A percentile compares a stretch with the other conserved stretches of the same genome.
Evolutionary conservation across 2,888 invertebrate species (phyloP).

Genomic region (Drosophila nr. perissopoda): DNA sequence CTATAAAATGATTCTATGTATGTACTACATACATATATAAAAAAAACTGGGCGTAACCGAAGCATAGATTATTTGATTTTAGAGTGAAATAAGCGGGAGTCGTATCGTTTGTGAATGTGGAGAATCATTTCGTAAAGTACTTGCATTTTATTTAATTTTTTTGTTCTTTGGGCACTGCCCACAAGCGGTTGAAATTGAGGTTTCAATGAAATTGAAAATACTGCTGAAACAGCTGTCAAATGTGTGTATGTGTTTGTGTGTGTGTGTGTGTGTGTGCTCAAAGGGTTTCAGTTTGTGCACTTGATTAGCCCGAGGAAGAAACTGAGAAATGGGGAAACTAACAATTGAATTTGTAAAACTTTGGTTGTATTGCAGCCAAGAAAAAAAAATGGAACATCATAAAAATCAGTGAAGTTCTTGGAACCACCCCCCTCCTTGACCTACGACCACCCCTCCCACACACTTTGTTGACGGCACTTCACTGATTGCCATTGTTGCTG

Average conservation of each 20-base stretch:
- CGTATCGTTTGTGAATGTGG: conserved; percentile 24
- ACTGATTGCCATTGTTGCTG: conserved; percentile 59
- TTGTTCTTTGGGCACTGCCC: conserved; percentile 21
- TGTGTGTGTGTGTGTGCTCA: conserved; percentile 18
- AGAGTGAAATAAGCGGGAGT: conserved; percentile 34
- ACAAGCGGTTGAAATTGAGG: conserved; percentile 42
- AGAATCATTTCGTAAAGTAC: conserved; percentile 42
- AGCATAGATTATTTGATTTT: conserved; percentile 63
- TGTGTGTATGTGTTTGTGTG: conserved; percentile 3
- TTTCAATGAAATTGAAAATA: conserved; percentile 58
- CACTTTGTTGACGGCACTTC: conserved; percentile 2
- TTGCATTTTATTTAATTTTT: conserved; percentile 54
- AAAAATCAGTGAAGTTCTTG: conserved; percentile 50
- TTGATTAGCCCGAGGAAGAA: conserved; percentile 46
- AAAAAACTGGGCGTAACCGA: conserved; percentile 31
- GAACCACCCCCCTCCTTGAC: neutral
- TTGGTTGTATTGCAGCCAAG: conserved; percentile 42
- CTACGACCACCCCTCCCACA: neutral
- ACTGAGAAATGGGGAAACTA: conserved; percentile 39
- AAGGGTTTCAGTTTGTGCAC: conserved; percentile 44
- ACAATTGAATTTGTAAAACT: conserved; percentile 53
- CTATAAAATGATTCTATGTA: conserved; percentile 45
- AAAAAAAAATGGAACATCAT: conserved; percentile 44
- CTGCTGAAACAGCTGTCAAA: conserved; percentile 54
- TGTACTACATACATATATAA: conserved; percentile 15